Base-by-base conservation (phyloP, 2,888 invertebrate species). In the Platycheirus albimanus region DNA sequence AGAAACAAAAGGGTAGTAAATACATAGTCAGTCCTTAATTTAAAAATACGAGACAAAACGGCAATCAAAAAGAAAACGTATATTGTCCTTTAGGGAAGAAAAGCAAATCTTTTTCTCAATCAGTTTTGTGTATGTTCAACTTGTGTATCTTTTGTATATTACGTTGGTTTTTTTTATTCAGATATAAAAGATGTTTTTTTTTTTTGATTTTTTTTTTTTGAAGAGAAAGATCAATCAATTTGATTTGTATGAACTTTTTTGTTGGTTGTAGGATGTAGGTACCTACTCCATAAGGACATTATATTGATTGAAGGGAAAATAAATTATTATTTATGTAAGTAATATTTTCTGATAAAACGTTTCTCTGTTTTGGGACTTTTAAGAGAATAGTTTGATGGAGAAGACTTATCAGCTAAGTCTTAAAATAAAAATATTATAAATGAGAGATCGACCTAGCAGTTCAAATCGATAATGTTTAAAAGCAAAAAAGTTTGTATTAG, bases 161-260 rank as follows among this genome's bases (percentile, higher is more conserved):
- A 38, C 6, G 20, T 20, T 13, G 1, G 19, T 20, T 36, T 52
- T 13, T 36, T 17, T 33, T 15, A 36, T 54, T 7, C 20, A n/a
- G 3, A n/a, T n/a, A n/a, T n/a, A n/a, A 36, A 36, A 20, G 20
- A 19, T 54, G 19, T 17, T 52, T 2, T 33, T 52, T 51, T 17
- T 51, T 17, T 52, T 41, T n/a, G 24, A 24, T 24, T 24, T 24
- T 24, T 24, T 36, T 33, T 45, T 24, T 2, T 20, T 33, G 24
- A 13, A 45, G 6, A 43, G 51, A 52, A 33, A 43, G 36, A 64
- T 41, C 66, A 66, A 64, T 78, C 51, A 58, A 71, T 72, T 51
- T 72, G 56, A 51, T 78, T 78, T 36, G 11, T 72, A 45, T 43
- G 28, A 13, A 30, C n/a, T 47, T 17, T 54, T 56, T 45, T 28